Conservation (phyloP, 2,797 vertebrate species). For the Myotis myotis region DNA sequence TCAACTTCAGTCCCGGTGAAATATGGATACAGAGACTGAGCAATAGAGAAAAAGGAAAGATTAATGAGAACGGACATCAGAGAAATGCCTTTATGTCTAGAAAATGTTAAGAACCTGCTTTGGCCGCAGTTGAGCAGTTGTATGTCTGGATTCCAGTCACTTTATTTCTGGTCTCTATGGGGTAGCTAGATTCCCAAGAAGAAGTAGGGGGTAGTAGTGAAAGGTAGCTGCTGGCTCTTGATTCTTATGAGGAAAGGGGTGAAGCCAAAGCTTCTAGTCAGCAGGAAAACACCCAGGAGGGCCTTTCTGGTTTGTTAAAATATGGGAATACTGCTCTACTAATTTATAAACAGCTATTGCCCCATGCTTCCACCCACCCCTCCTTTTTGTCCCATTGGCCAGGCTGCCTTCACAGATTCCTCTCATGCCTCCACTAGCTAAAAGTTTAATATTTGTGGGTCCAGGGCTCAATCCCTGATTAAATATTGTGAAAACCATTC, state of each 20-base stretch:
- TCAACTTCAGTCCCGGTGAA: conserved; percentile 44
- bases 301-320: not conserved
- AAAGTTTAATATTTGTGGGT: not conserved
- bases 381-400: not conserved
- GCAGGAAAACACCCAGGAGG: not conserved
- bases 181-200: not conserved
- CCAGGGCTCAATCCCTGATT: not conserved
- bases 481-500: not conserved
- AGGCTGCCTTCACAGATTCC: not conserved
- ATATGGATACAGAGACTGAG: conserved; percentile 23
- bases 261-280: not conserved
- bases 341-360: not conserved
- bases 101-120: conserved; percentile 42
- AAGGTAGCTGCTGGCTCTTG: not conserved
- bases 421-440: not conserved
- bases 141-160: not conserved
- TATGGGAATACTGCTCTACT: not conserved
- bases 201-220: not conserved
- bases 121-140: not conserved
- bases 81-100: conserved; percentile 43
- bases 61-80: conserved; percentile 40
- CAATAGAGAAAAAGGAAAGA: conserved; percentile 25
- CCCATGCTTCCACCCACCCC: accelerated
- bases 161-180: not conserved
- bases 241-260: not conserved